A percentile compares a stretch with the other conserved stretches of the same genome.
Conservation (phyloP, 2,797 vertebrate genomes). For the Chromis chromis region DNA sequence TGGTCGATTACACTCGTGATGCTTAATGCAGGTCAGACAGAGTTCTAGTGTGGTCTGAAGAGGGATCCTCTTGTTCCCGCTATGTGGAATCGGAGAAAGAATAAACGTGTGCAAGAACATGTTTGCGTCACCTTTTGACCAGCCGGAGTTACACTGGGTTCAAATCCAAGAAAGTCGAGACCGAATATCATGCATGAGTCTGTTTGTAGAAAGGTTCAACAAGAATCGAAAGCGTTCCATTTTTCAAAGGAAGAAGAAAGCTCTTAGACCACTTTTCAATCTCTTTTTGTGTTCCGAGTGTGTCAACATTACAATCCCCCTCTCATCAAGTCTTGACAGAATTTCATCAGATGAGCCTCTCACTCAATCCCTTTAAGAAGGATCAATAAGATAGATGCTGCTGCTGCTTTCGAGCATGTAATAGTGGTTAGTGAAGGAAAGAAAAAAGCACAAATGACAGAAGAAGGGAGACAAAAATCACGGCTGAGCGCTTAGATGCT, state of each 20-base stretch:
- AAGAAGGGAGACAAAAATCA: conserved; percentile 12
- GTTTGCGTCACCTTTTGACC: conserved; percentile 24
- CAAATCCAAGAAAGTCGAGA: conserved; percentile 2
- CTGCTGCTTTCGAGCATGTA: conserved; percentile 18
- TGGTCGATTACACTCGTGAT: conserved; percentile 61
- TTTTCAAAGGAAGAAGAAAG: conserved; percentile 7
- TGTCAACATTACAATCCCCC: conserved; percentile 35
- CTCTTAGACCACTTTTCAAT: conserved; percentile 19
- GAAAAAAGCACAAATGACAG: conserved; percentile 18
- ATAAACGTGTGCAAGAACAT: conserved; percentile 26
- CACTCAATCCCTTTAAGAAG: conserved; percentile 5
- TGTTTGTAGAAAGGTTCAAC: conserved; percentile 21
- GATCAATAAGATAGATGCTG: conserved; percentile 46
- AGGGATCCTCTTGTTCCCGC: conserved; percentile 42
- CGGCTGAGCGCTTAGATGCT: conserved; percentile 11
- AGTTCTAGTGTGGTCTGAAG: conserved; percentile 47
- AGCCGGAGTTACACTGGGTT: neutral
- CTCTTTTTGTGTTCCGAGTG: conserved; percentile 22
- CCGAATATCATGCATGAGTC: conserved; percentile 12
- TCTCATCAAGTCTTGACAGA: conserved; percentile 34
- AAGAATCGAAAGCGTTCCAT: conserved; percentile 15
- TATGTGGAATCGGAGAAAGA: conserved; percentile 21
- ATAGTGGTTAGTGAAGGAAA: conserved; percentile 33
- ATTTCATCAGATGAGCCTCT: conserved; percentile 30
- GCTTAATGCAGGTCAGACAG: conserved; percentile 55